Base-by-base conservation (phyloP, 2,888 invertebrate species). In the Gnatocerus cornutus region DNA sequence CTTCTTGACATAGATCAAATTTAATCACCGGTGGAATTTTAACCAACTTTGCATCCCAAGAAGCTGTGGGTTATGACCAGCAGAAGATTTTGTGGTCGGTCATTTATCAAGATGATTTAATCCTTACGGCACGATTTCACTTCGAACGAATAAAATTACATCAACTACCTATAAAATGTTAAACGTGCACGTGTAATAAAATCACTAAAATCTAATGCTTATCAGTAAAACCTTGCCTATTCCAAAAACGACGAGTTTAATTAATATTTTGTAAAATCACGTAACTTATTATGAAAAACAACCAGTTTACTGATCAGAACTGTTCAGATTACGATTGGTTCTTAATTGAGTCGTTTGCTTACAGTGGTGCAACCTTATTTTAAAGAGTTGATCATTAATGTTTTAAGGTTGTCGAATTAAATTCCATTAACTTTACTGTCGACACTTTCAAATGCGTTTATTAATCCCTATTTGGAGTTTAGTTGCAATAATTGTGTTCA, bases 371-470 rank as follows among this genome's bases (percentile, higher is more conserved):
- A 66, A 58, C 58, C 65, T 65, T 65, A 21, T 39, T 65, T 65
- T 65, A 45, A 65, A 65, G 46, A 65, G 45, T 12, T 46, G 65
- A 56, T 16, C 30, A 56, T 61, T 61, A 55, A 43, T 65, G 50
- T 55, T 61, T 65, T 65, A 55, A 65, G 58, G 48, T 66, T 66
- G 65, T 66, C 58, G 58, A 12, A 21, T 59, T 66, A 66, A 66
- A 56, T 56, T 46, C 58, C 39, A 66, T 37, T 66, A 58, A 66
- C 7, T 46, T 46, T 45, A 45, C 45, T 58, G 65, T 66, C 56
- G 65, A 58, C 65, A 66, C 65, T 56, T 63, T 64, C 64, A 64
- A 39, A 64, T 64, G 39, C 41, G 50, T 41, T 45, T 58, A 27
- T 63, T 50, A 50, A 41, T 39, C 63, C 63, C 41, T 63, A 52